Conservation (phyloP, 2,888 invertebrate genomes). For the Stomorhina lunata region DNA sequence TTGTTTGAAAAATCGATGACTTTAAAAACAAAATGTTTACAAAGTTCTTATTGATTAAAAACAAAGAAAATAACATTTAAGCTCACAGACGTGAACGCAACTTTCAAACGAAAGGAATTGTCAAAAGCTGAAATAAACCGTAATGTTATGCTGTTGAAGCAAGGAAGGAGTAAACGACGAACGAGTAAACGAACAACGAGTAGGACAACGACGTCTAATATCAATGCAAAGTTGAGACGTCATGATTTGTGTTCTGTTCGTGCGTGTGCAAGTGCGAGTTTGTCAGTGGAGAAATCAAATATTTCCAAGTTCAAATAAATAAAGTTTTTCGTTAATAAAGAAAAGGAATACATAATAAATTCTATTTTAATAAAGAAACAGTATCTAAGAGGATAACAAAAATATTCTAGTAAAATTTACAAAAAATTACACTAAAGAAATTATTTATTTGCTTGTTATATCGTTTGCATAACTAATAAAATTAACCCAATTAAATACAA, state of each 20-base stretch:
- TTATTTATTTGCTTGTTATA: neutral
- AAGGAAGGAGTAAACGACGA: slow-evolving; percentile 16
- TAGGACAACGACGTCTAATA: slow-evolving; percentile 10
- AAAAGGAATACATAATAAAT: neutral
- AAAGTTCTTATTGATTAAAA: slow-evolving; percentile 54
- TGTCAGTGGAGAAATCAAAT: slow-evolving; percentile 17
- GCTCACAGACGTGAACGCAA: neutral
- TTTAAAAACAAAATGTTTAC: slow-evolving; percentile 52
- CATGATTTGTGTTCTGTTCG: slow-evolving; percentile 12
- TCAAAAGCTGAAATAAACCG: slow-evolving; percentile 45
- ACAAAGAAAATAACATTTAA: slow-evolving; percentile 16
- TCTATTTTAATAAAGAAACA: neutral
- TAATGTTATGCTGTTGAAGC: neutral
- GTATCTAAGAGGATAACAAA: neutral
- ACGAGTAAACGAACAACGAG: slow-evolving; percentile 24
- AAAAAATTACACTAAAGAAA: neutral
- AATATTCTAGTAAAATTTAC: neutral
- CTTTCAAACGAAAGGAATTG: slow-evolving; percentile 46
- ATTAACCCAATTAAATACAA: slow-evolving; percentile 19
- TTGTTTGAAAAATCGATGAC: slow-evolving; percentile 59
- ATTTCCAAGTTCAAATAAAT: slow-evolving; percentile 29
- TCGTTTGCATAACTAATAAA: slow-evolving; percentile 33
- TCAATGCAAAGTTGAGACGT: slow-evolving; percentile 61
- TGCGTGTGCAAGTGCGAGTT: neutral
- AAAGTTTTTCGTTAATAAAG: neutral